phyloP scores from a whole-genome alignment of 2,113 vertebrate species.

The Motacilla tschutschensis region DNA sequence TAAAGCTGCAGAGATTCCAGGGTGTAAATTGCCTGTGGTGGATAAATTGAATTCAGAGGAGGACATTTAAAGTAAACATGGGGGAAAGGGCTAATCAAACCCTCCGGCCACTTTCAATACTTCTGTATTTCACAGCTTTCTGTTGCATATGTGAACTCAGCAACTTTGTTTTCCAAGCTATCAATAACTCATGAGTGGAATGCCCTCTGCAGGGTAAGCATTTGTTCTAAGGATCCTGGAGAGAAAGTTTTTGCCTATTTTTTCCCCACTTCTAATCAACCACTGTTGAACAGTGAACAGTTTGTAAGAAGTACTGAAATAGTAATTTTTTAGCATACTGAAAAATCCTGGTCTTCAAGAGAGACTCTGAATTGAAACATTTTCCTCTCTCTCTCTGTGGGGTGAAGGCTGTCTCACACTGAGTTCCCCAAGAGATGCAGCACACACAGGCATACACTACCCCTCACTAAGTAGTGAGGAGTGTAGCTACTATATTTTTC shows the following conservation, averaged over 20 bases:
- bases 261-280: rapidly evolving
- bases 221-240: neutral
- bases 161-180: neutral
- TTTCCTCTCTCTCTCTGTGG: neutral
- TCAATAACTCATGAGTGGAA: neutral
- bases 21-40: neutral
- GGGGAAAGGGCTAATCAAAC: neutral
- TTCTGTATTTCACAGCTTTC: neutral
- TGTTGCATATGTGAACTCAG: neutral
- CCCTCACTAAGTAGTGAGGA: neutral
- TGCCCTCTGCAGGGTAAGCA: neutral
- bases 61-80: neutral
- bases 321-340: neutral
- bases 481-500: rapidly evolving
- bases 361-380: neutral
- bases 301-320: neutral
- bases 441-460: neutral
- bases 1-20: neutral
- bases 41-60: neutral
- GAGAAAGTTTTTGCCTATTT: neutral
- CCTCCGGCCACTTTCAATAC: neutral
- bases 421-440: neutral
- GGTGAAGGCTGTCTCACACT: neutral
- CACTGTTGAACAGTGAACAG: neutral
- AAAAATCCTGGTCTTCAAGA: neutral